These are phyloP conservation scores for Eristalis intricaria DNA, from an alignment of 2,888 invertebrate species.

Conservation along the genomic window DNA sequence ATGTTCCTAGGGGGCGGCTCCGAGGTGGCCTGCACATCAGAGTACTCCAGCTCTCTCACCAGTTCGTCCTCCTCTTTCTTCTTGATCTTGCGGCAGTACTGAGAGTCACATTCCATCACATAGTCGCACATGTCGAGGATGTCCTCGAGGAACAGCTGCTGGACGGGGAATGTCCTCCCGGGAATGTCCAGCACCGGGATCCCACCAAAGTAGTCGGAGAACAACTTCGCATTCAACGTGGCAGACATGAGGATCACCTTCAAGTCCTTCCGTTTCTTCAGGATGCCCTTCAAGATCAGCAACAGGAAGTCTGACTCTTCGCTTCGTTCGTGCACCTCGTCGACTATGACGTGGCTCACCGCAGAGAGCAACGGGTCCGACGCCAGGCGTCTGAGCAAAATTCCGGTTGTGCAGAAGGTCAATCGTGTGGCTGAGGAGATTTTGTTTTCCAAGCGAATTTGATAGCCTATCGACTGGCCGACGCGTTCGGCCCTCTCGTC, in stretches of 20 bases:
- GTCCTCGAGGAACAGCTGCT: constrained; percentile 91
- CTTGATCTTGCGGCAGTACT: constrained; percentile 83
- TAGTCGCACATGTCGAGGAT: constrained; percentile 86
- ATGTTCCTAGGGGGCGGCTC: constrained; percentile 84
- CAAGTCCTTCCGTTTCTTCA: constrained; percentile 87
- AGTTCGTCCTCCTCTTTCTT: constrained; percentile 84
- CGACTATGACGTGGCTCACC: constrained; percentile 92
- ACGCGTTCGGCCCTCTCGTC: constrained; percentile 90
- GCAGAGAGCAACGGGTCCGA: constrained; percentile 88
- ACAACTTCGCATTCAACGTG: constrained; percentile 92
- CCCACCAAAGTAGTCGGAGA: constrained; percentile 90
- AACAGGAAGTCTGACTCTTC: constrained; percentile 95
- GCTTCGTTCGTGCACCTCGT: constrained; percentile 96
- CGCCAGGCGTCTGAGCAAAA: constrained; percentile 91
- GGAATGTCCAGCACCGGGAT: constrained; percentile 91
- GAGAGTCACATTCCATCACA: constrained; percentile 84
- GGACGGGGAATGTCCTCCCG: constrained; percentile 92
- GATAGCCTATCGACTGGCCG: constrained; percentile 83
- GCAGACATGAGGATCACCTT: constrained; percentile 97
- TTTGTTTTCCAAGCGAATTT: constrained; percentile 91
- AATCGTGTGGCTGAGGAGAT: constrained; percentile 89
- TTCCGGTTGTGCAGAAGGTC: constrained; percentile 96
- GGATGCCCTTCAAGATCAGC: constrained; percentile 89
- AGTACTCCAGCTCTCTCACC: constrained; percentile 85
- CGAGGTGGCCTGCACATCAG: constrained; percentile 84